Conservation (phyloP, 2,888 invertebrate species). For the Hypomecis atomaria region DNA sequence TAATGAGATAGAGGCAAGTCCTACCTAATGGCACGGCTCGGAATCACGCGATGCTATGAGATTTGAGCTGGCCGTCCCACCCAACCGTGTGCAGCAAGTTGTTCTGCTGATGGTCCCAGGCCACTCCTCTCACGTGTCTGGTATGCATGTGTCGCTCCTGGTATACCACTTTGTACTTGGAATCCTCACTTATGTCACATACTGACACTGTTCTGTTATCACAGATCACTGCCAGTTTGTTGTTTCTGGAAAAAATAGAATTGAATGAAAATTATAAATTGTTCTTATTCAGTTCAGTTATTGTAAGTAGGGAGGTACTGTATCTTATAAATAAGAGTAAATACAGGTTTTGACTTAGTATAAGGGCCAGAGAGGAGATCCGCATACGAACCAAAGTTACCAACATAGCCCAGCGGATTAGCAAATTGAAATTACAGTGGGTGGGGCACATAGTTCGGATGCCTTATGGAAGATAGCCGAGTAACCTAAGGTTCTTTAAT, state of each 20-base stretch:
- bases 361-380: no score
- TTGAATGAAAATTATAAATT: no score
- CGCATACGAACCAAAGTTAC: no score
- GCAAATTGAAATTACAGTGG: no score
- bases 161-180: constrained; percentile 57
- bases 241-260: constrained; percentile 55
- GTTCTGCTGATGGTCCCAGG: constrained; percentile 74
- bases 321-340: no score
- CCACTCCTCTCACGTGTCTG: constrained; percentile 81
- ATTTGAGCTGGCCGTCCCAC: constrained; percentile 82
- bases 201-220: constrained; percentile 76
- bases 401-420: no score
- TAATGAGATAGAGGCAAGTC: neutral
- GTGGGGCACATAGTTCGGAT: no score
- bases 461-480: no score
- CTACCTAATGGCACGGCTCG: neutral
- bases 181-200: constrained; percentile 56
- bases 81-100: constrained; percentile 79
- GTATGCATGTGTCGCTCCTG: constrained; percentile 67
- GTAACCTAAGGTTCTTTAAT: no score
- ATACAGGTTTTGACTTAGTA: no score
- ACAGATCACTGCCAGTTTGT: constrained; percentile 73
- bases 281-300: no score
- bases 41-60: constrained; percentile 58
- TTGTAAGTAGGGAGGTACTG: no score